Conservation (phyloP, 2,888 invertebrate genomes). For the Eugnorisma glareosa region DNA sequence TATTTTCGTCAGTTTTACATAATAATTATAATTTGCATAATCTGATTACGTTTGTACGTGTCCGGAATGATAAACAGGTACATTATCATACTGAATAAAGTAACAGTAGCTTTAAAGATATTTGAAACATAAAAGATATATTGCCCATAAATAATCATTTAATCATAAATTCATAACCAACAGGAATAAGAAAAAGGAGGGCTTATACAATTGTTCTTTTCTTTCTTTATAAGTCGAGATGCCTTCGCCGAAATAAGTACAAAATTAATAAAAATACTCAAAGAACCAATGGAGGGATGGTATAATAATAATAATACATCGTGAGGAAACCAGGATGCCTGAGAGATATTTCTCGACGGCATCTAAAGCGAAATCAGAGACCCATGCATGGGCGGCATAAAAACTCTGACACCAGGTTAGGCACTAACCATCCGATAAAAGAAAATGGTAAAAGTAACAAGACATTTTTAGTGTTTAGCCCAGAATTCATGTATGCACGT, state of each 20-base stretch:
- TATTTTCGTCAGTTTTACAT: constrained; percentile 13
- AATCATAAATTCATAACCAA: background rate
- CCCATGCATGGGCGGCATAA: too few species aligned
- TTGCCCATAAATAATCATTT: too few species aligned
- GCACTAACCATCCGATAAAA: too few species aligned
- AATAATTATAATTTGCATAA: constrained; percentile 51
- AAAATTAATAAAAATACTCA: background rate
- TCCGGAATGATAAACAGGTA: constrained; percentile 17
- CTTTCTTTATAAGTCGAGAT: background rate
- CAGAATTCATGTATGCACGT: background rate
- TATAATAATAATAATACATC: too few species aligned
- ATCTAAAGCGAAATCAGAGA: too few species aligned
- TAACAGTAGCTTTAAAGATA: background rate
- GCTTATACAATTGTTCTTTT: too few species aligned
- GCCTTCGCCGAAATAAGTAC: background rate
- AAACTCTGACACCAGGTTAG: too few species aligned
- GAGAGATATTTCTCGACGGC: too few species aligned
- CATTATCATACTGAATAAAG: constrained; percentile 7
- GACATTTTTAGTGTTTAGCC: background rate
- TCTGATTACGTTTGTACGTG: constrained; percentile 37
- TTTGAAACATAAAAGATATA: background rate
- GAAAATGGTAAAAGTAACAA: background rate
- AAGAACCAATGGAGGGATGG: background rate
- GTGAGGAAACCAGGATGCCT: too few species aligned
- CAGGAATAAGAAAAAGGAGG: background rate